Percentiles rank a stretch among this genome's conserved stretches.
Evolutionary conservation across 2,888 invertebrate genomes (phyloP).

Genomic region (Lomographa bimaculata): DNA sequence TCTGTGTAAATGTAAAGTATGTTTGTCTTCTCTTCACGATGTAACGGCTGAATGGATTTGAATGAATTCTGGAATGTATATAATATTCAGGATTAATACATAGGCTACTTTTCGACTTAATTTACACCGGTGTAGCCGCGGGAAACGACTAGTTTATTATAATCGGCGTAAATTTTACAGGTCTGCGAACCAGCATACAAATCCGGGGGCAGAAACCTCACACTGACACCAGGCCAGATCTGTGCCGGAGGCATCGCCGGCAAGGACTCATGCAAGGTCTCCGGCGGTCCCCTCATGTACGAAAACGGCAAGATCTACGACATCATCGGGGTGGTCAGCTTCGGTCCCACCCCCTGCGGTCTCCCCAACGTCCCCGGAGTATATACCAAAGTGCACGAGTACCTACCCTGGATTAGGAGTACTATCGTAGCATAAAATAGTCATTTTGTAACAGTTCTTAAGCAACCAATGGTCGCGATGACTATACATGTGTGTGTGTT

Average conservation of each 20-base stretch:
- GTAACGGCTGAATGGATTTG: too few relatives aligned
- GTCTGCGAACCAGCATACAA: conserved; percentile 39
- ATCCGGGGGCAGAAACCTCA: conserved; percentile 25
- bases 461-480: too few relatives aligned
- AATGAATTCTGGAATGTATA: too few relatives aligned
- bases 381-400: conserved; percentile 83
- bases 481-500: too few relatives aligned
- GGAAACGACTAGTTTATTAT: too few relatives aligned
- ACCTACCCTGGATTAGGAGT: conserved; percentile 80
- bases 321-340: conserved; percentile 83
- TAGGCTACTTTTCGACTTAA: too few relatives aligned
- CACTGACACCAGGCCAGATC: conserved; percentile 54
- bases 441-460: too few relatives aligned
- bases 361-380: conserved; percentile 83
- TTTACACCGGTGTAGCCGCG: too few relatives aligned
- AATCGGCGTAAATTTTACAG: conserved; percentile 40
- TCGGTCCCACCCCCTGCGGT: conserved; percentile 85
- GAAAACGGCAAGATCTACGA: conserved; percentile 42
- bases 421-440: conserved; percentile 39
- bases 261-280: conserved; percentile 85
- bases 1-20: too few relatives aligned
- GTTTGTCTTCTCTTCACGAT: too few relatives aligned
- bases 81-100: too few relatives aligned
- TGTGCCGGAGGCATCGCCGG: conserved; percentile 84
- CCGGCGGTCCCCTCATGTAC: conserved; percentile 86